Conservation (phyloP, 2,888 invertebrate species). For the Malachius bipustulatus region DNA sequence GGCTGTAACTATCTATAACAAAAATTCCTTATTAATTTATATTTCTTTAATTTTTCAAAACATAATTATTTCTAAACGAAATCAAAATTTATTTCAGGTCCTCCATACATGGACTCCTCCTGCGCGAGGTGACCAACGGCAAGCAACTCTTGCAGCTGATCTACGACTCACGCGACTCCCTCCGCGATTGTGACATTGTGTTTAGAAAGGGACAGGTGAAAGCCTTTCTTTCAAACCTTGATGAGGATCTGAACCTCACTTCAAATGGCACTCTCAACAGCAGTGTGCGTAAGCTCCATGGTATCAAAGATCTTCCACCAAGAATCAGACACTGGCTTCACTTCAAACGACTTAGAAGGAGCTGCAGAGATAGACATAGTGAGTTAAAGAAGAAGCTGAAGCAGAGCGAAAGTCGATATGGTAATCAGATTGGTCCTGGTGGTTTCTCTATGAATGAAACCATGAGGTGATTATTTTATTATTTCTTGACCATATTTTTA, state of each 20-base stretch:
- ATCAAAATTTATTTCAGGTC: constrained; percentile 32
- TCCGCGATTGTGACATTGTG: constrained; percentile 58
- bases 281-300: constrained; percentile 28
- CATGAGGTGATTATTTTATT: no score
- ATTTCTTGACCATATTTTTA: no score
- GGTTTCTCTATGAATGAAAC: no score
- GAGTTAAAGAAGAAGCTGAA: constrained; percentile 23
- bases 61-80: no score
- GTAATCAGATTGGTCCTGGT: no score
- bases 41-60: no score
- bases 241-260: constrained; percentile 40
- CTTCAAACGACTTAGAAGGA: constrained; percentile 44
- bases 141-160: constrained; percentile 57
- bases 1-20: no score
- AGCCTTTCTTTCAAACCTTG: constrained; percentile 47
- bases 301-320: constrained; percentile 41
- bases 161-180: constrained; percentile 45
- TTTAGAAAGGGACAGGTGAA: constrained; percentile 42
- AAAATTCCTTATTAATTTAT: no score
- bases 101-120: constrained; percentile 44
- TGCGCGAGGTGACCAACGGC: constrained; percentile 58
- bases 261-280: constrained; percentile 45
- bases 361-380: constrained; percentile 40
- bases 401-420: neutral
- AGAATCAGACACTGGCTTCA: constrained; percentile 45